Base-by-base conservation (phyloP, 2,797 vertebrate genomes). In the Gadopsis marmoratus region DNA sequence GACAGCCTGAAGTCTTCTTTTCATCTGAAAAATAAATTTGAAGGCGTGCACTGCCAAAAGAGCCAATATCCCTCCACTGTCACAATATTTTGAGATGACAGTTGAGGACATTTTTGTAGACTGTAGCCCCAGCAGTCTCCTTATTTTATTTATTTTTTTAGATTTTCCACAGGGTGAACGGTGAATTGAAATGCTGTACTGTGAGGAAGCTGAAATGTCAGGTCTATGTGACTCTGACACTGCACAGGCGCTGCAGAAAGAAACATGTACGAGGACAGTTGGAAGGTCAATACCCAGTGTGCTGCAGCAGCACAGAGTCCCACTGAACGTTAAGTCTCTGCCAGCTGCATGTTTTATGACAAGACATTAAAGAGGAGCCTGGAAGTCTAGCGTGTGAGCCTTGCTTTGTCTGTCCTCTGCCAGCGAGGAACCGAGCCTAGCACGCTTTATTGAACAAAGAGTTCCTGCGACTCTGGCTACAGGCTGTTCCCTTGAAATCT, bases 301-400 rank as follows among this genome's bases (percentile, higher is more conserved):
- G 79, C 88, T 11, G 66, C 79, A 64, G 79, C 65, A 71, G 81
- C 74, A 48, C 83, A 37, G 48, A 79, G 82, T 81, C 86, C 79
- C 81, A 47, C 74, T 76, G 86, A 91, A 87, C 60, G 26, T 67
- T 81, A 82, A 86, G 83, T 70, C 78, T 85, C 83, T 89, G 92
- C 92, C 93, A 93, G 92, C 92, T 92, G 88, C 92, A 76, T 89
- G 92, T 92, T 94, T 94, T 94, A 93, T 93, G 92, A 93, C 91
- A 89, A 90, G 86, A 91, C 91, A 94, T 94, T 94, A 94, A 94
- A 94, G 93, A 92, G 93, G 93, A 94, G 93, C 89, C 93, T 85
- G 78, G 58, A 86, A 93, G 93, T 93, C 93, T 94, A 76, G 91
- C 63, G 58, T 79, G 81, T 37, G 86, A 93, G 88, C 78, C 81